phyloP scores from a whole-genome alignment of 2,888 invertebrate genomes.

The Aphelenchoides bicaudatus region DNA sequence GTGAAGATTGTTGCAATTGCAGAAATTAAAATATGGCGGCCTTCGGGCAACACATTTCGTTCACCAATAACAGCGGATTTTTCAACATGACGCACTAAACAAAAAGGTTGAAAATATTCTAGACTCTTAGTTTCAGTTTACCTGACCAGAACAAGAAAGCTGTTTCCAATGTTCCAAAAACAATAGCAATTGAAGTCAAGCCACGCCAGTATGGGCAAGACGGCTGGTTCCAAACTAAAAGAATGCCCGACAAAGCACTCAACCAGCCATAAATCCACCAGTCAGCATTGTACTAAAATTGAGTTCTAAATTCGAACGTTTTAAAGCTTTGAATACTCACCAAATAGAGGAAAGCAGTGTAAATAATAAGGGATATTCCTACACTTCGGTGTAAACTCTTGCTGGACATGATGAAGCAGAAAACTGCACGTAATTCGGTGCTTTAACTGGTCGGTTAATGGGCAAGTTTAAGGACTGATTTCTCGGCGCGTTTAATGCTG shows the following conservation, averaged over 20 bases:
- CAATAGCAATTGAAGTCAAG: slow-evolving; percentile 30
- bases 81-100: slow-evolving; percentile 25
- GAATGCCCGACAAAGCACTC: slow-evolving; percentile 29
- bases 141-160: slow-evolving; percentile 30
- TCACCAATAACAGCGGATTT: slow-evolving; percentile 20
- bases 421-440: no score
- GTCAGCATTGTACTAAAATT: slow-evolving; percentile 30
- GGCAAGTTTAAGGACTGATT: no score
- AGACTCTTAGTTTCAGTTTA: no score
- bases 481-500: no score
- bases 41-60: slow-evolving; percentile 28
- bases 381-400: slow-evolving; percentile 3
- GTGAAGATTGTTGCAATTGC: slow-evolving; percentile 33
- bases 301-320: not conserved
- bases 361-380: slow-evolving; percentile 7
- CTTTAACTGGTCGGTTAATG: no score
- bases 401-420: no score
- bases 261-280: slow-evolving; percentile 38
- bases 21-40: slow-evolving; percentile 33
- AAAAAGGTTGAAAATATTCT: no score
- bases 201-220: slow-evolving; percentile 33
- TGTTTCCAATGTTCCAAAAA: slow-evolving; percentile 33
- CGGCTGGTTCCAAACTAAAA: slow-evolving; percentile 21
- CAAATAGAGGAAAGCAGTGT: slow-evolving; percentile 13
- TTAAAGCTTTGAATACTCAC: not conserved